Evolutionary conservation across 2,113 vertebrate species (phyloP).

Genomic region (Xenus cinereus): DNA sequence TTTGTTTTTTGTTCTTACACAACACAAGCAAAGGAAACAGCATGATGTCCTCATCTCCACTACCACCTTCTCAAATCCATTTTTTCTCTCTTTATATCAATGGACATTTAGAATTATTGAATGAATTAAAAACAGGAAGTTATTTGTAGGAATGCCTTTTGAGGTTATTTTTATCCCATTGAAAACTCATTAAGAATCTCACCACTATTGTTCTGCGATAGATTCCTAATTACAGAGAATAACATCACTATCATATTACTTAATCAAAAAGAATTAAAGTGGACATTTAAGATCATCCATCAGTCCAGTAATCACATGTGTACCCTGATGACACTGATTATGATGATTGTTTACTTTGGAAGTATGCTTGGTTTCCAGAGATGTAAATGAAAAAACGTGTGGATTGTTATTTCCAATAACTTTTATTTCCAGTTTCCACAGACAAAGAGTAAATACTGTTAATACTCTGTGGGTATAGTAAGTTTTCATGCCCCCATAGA

Average conservation of each 20-base stretch:
- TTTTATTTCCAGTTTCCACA: neutral
- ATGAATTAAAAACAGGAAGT: neutral
- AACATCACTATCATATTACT: neutral
- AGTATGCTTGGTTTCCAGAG: neutral
- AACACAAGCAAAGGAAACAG: neutral
- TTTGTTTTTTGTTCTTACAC: neutral
- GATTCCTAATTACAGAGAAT: neutral
- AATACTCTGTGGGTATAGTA: neutral
- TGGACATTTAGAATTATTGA: neutral
- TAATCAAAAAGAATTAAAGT: neutral
- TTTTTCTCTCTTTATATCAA: neutral
- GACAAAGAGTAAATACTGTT: neutral
- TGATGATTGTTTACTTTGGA: neutral
- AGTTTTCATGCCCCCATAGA: neutral
- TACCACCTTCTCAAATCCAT: rapidly evolving
- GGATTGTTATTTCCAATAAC: neutral
- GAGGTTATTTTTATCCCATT: neutral
- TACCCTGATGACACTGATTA: neutral
- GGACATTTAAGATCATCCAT: neutral
- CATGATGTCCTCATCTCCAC: neutral
- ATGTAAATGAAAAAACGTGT: neutral
- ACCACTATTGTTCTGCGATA: neutral
- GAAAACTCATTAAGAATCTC: neutral
- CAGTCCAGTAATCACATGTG: no score
- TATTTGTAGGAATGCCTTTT: neutral